phyloP scores from a whole-genome alignment of 2,888 invertebrate genomes.

The Cryptocheilus praepositus region DNA sequence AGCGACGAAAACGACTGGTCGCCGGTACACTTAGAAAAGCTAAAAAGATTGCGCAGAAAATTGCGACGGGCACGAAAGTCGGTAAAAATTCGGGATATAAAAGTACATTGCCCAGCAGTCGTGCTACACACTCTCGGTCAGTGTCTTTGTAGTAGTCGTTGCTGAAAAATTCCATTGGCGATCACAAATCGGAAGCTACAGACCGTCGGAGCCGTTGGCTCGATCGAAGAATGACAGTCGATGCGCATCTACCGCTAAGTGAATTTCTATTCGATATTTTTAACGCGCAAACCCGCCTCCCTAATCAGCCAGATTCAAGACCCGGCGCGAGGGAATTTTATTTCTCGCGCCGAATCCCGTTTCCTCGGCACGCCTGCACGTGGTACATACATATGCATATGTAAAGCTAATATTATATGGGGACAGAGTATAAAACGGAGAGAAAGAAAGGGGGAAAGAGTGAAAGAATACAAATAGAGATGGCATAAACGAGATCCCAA shows the following conservation, averaged over 20 bases:
- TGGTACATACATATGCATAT: conserved; percentile 1
- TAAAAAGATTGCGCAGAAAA: conserved; percentile 14
- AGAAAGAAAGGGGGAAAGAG: too few relatives aligned
- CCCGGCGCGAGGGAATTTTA: neutral
- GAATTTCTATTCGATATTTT: neutral
- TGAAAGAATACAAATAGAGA: conserved; percentile 29
- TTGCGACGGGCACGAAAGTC: conserved; percentile 22
- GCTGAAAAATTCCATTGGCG: conserved; percentile 37
- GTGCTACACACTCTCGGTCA: conserved; percentile 24
- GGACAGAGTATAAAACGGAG: conserved; percentile 11
- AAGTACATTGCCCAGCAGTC: conserved; percentile 31
- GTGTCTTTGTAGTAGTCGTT: conserved; percentile 13
- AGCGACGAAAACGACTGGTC: neutral
- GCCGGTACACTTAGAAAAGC: conserved; percentile 6
- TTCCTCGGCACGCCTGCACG: conserved; percentile 4
- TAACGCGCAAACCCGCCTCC: neutral
- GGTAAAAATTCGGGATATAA: conserved; percentile 43
- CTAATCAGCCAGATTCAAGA: too few relatives aligned
- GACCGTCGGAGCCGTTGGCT: too few relatives aligned
- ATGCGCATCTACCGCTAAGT: conserved; percentile 1
- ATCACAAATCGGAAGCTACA: conserved; percentile 26
- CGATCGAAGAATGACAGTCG: neutral
- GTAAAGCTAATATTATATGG: neutral
- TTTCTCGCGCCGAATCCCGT: neutral
- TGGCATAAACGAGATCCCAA: conserved; percentile 66